Evolutionary conservation across 2,888 invertebrate species (phyloP).

Genomic region (Drosophila neutralis): DNA sequence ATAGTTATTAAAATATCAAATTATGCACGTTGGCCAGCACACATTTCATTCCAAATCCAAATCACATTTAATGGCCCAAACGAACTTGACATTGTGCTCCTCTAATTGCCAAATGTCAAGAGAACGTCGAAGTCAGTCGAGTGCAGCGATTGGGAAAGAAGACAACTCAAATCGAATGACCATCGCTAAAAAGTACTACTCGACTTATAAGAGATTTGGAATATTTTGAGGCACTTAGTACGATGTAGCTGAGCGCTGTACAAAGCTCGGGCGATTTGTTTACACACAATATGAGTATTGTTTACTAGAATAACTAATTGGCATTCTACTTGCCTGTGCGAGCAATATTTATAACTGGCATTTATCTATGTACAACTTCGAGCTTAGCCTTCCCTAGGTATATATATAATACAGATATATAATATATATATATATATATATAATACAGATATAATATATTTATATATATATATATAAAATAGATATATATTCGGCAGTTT

Average conservation of each 20-base stretch:
- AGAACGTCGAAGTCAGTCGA: constrained; percentile 61
- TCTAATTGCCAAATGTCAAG: constrained; percentile 64
- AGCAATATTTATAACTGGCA: not conserved
- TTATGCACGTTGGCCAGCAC: constrained; percentile 31
- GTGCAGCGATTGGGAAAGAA: constrained; percentile 64
- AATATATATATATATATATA: too few species aligned
- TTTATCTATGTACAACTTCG: not conserved
- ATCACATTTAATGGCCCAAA: constrained; percentile 60
- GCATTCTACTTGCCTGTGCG: not conserved
- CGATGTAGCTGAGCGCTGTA: not conserved
- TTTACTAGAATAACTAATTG: not conserved
- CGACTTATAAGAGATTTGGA: not conserved
- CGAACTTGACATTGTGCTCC: constrained; percentile 66
- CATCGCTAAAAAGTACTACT: constrained; percentile 35
- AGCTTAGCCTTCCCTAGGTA: not conserved
- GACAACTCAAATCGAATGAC: constrained; percentile 38
- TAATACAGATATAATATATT: too few species aligned
- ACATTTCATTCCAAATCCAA: constrained; percentile 30
- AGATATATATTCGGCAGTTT: not conserved
- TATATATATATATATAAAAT: too few species aligned
- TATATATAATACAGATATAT: not conserved
- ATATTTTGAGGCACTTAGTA: not conserved
- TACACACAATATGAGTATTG: not conserved
- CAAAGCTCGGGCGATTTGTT: not conserved
- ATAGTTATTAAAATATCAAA: constrained; percentile 22